Percentiles rank a stretch among this genome's conserved stretches.
Conservation (phyloP, 1,140 invertebrate species). For the Lucilia cuprina region DNA sequence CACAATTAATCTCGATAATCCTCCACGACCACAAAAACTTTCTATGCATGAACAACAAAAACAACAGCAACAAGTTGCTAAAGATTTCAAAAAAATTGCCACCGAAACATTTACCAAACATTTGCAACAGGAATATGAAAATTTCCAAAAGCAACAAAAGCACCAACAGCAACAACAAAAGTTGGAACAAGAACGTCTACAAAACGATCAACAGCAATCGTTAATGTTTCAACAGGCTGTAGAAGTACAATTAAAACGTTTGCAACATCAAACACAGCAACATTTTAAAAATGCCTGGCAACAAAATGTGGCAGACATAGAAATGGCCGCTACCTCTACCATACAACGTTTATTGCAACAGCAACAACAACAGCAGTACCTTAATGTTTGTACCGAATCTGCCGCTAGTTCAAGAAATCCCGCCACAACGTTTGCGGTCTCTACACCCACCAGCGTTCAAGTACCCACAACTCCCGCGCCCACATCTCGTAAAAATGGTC, state of each 20-base stretch:
- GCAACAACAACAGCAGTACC: constrained; percentile 41
- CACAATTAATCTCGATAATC: constrained; percentile 38
- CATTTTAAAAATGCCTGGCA: constrained; percentile 34
- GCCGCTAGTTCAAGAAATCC: constrained; percentile 21
- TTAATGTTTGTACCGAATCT: constrained; percentile 6
- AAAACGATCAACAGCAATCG: constrained; percentile 46
- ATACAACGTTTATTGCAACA: constrained; percentile 52
- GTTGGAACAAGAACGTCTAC: constrained; percentile 39
- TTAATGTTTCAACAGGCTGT: constrained; percentile 51
- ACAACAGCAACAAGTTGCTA: constrained; percentile 40
- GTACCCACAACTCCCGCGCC: constrained; percentile 1
- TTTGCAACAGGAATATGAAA: constrained; percentile 22
- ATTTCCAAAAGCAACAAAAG: constrained; percentile 30
- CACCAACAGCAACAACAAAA: constrained; percentile 38
- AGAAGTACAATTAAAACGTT: constrained; percentile 50
- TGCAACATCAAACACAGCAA: constrained; percentile 43
- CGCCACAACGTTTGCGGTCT: neutral
- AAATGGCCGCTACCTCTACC: constrained; percentile 40
- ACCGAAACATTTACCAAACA: constrained; percentile 30
- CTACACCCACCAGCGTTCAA: neutral
- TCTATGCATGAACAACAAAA: constrained; percentile 52
- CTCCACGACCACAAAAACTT: constrained; percentile 50
- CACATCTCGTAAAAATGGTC: constrained; percentile 66
- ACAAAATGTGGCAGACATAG: constrained; percentile 35
- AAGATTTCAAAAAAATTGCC: constrained; percentile 5